phyloP scores from a whole-genome alignment of 2,888 invertebrate species.

The Dione juno region DNA sequence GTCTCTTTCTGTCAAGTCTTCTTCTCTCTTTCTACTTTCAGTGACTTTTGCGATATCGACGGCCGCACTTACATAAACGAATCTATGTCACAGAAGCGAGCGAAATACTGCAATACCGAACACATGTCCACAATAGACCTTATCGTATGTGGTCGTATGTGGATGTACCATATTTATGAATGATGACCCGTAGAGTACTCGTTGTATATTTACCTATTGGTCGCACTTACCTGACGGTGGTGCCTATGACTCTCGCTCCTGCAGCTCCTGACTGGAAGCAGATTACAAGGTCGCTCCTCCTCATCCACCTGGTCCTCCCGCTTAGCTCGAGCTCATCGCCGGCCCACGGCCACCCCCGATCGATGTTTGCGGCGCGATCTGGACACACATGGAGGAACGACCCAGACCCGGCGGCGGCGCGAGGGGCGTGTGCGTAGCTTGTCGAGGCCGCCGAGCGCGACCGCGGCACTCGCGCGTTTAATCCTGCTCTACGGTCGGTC shows the following conservation, averaged over 20 bases:
- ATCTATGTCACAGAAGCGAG: constrained; percentile 53
- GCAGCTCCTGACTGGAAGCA: constrained; percentile 54
- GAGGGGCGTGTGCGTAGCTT: constrained; percentile 57
- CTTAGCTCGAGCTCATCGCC: constrained; percentile 63
- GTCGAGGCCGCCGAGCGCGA: constrained; percentile 66
- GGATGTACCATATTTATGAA: constrained; percentile 34
- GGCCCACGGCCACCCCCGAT: constrained; percentile 55
- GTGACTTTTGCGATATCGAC: constrained; percentile 55
- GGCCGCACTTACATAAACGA: constrained; percentile 61
- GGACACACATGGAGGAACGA: constrained; percentile 61
- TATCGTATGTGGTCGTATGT: constrained; percentile 12
- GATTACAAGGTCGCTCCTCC: constrained; percentile 58
- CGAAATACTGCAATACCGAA: constrained; percentile 53
- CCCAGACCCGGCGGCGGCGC: constrained; percentile 62
- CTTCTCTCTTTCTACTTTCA: constrained; percentile 51
- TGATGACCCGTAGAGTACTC: constrained; percentile 31
- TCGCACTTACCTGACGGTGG: constrained; percentile 55
- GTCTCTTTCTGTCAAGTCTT: constrained; percentile 48
- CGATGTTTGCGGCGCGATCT: constrained; percentile 55
- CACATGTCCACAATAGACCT: constrained; percentile 39
- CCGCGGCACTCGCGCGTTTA: constrained; percentile 78
- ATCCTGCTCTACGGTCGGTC: constrained; percentile 61
- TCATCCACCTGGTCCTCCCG: constrained; percentile 53
- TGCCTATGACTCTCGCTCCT: constrained; percentile 53
- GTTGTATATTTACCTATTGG: constrained; percentile 9